Evolutionary conservation across 2,797 vertebrate genomes (phyloP), one percentile per base, ranked within the genome.

Genomic region (Poecilia picta): DNA sequence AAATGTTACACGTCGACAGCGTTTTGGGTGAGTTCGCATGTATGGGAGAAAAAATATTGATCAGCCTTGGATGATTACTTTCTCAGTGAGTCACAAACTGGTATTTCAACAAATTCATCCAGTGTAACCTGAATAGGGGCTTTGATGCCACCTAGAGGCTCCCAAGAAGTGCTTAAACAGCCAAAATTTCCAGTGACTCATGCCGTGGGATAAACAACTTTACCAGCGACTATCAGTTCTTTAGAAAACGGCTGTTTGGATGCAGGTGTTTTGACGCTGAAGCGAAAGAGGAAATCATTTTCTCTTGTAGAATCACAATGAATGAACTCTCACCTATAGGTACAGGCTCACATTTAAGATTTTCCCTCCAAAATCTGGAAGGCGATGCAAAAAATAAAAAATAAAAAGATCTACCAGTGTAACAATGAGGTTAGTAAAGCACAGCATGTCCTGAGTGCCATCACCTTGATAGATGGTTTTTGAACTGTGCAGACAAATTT

Each of bases 101-200:
- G 89, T 92, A 87, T 93, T 92, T 92, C 90, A 71, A 92, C 87
- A 82, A 74, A 57, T 31, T 62, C 16, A 64, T n/a, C 53, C 51
- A 71, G 78, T 85, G 80, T 74, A 81, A 89, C 81, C 74, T 81
- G 89, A 89, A 88, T 83, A 83, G 66, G 68, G 81, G 45, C 88
- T 85, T 73, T 87, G 85, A 82, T 88, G 93, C 92, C 94, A 94
- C 51, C 94, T 94, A 90, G 89, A 93, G 91, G 89, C 78, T 66
- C 31, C 62, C 13, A 39, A 83, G 78, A 79, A 77, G 83, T 83
- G 46, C 79, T 80, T 59, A 49, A 72, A 78, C 8, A 72, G 41
- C 62, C 25, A 5, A 79, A 53, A 47, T 16, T 62, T 76, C 79
- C 68, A 68, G n/a, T 74, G 74, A 81, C 70, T 90, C 80, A 74